Evolutionary conservation across 92 coral and sea anemone species (phyloP), one percentile per base, ranked within the genome.

Genomic region (Metridium senile): DNA sequence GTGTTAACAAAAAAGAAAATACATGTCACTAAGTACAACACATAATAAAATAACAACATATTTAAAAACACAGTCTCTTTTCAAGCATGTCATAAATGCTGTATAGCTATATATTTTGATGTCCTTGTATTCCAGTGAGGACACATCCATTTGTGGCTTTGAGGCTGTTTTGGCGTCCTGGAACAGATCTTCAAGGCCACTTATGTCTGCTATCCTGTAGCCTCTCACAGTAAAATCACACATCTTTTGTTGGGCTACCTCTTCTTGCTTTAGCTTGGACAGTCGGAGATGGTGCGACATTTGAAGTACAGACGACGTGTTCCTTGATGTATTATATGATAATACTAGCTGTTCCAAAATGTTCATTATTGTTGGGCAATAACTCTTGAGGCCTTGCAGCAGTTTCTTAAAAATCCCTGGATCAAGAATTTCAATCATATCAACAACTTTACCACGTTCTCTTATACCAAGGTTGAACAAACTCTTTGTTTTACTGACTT

Each of bases 351-450:
- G 87, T 27, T 85, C 85, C 33, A 85, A 46, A 21, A 85, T 68
- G 70, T 85, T 84, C 21, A 59, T 77, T 4, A 83, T 76, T 0
- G 80, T 84, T 26, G 89, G 89, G 46, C 89, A 84, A 11, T 67
- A 43, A 2, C 22, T 33, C 68, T 68, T 66, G 32, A 85, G 11
- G 20, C 74, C 22, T 8, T 17, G 16, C 25, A 85, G 71, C 21
- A 68, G 18, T 43, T 32, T 56, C 35, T 75, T 29, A 43, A 82
- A 82, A 26, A 82, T 47, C 34, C 21, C 9, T 9, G 87, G 87
- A 45, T 74, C 68, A 2, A 82, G 47, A 32, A 67, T 51, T 11
- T 74, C 79, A 26, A 39, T 49, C 30, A 82, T 58, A 56, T 82
- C 87, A 62, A 73, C 63, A 10, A 66, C 33, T 9, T 73, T 33